phyloP scores from a whole-genome alignment of 2,888 invertebrate genomes.

The Strigamia maritima region DNA sequence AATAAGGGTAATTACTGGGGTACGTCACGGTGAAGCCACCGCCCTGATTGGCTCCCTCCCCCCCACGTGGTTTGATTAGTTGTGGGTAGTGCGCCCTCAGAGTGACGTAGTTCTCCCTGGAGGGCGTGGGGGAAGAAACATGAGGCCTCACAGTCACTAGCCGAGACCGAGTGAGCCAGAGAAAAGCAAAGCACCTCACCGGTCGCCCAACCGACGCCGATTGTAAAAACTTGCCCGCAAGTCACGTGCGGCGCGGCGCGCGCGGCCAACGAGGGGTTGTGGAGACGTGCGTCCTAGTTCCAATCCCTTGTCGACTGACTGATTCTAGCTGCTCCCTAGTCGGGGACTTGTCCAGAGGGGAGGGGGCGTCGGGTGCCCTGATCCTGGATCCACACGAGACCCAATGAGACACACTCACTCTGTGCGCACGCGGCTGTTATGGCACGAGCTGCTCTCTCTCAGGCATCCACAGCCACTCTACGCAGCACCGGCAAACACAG shows the following conservation, averaged over 20 bases:
- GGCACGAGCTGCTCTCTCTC: no score
- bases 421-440: no score
- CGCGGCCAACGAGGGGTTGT: neutral
- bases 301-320: no score
- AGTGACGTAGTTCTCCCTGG: constrained; percentile 39
- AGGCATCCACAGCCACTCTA: no score
- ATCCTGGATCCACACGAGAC: no score
- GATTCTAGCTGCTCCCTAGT: no score
- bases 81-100: constrained; percentile 38
- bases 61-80: constrained; percentile 38
- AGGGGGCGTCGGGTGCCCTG: no score
- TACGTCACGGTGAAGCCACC: constrained; percentile 37
- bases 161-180: neutral
- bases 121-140: constrained; percentile 35
- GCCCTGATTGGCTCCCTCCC: constrained; percentile 35
- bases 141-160: neutral
- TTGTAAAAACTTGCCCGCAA: neutral
- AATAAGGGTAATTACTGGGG: constrained; percentile 38
- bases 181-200: neutral
- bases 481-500: no score
- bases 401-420: no score
- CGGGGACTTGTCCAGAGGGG: no score
- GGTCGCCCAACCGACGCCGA: neutral
- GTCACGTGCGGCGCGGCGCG: neutral
- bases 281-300: no score